These are phyloP conservation scores for Mobula hypostoma DNA, from an alignment of 2,113 vertebrate genomes.

Conservation along the genomic window DNA sequence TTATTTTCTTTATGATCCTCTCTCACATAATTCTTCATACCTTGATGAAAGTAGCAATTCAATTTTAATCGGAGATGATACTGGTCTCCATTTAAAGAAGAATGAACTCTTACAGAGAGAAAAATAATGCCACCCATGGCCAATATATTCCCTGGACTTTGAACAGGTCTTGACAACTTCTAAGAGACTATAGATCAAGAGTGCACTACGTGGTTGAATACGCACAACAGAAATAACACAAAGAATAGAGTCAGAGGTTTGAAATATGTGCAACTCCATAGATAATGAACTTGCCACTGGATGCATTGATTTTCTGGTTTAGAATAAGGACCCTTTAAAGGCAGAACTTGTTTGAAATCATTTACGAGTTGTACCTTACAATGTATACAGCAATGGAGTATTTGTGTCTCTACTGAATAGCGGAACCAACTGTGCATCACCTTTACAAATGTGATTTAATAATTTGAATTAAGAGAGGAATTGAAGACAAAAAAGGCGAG, in stretches of 20 bases:
- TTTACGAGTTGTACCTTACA: neutral
- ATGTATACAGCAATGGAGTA: neutral
- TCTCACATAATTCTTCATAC: too few species aligned
- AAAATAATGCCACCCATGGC: neutral
- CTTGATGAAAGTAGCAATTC: neutral
- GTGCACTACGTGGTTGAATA: slow-evolving; percentile 4
- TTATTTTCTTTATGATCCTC: too few species aligned
- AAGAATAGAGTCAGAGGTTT: neutral
- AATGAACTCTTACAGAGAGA: neutral
- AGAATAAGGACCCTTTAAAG: neutral
- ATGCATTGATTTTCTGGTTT: neutral
- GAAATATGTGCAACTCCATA: neutral
- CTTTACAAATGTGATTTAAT: neutral
- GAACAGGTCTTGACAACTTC: neutral
- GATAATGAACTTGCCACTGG: neutral
- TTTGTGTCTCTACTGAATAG: too few species aligned
- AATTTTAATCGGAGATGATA: neutral
- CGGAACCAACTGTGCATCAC: neutral
- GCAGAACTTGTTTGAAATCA: neutral
- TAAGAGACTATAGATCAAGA: neutral
- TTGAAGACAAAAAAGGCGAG: neutral
- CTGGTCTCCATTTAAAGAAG: neutral
- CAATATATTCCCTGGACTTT: neutral
- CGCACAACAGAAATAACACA: neutral
- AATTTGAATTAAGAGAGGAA: neutral